phyloP scores from a whole-genome alignment of 2,888 invertebrate species.

The Sphaerophoria rueppellii region DNA sequence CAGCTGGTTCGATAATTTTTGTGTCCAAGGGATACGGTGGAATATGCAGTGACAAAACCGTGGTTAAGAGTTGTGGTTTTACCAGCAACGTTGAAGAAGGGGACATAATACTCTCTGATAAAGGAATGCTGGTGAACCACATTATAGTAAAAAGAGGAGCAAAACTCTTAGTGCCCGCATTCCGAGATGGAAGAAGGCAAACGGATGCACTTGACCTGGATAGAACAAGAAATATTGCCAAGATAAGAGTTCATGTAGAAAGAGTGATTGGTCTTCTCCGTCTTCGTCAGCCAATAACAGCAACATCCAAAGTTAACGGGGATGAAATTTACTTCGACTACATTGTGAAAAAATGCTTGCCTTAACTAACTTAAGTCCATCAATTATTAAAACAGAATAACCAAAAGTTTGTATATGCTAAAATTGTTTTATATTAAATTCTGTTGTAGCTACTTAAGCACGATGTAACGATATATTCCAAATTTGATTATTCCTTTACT shows the following conservation, averaged over 20 bases:
- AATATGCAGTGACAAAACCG: conserved; percentile 11
- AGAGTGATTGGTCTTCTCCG: neutral
- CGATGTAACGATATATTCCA: too few species aligned
- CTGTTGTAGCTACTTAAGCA: too few species aligned
- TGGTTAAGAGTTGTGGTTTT: conserved; percentile 10
- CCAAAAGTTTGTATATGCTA: neutral
- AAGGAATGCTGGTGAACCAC: conserved; percentile 15
- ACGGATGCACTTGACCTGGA: neutral
- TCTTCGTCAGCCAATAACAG: conserved; percentile 7
- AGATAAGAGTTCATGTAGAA: conserved; percentile 1
- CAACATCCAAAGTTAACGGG: conserved; percentile 11
- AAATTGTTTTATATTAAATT: neutral
- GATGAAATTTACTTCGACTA: conserved; percentile 19
- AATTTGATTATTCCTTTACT: too few species aligned
- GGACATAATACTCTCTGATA: conserved; percentile 17
- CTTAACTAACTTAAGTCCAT: conserved; percentile 14
- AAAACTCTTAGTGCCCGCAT: conserved; percentile 21
- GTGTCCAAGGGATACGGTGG: conserved; percentile 31
- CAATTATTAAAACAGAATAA: conserved; percentile 9
- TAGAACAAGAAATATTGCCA: neutral
- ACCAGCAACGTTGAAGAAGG: conserved; percentile 10
- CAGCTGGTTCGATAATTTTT: conserved; percentile 17
- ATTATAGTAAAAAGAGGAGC: neutral
- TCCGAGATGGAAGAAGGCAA: neutral
- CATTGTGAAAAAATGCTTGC: conserved; percentile 22